Evolutionary conservation across 2,797 vertebrate species (phyloP), one percentile per base, ranked within the genome.

Genomic region (Peromyscus aztecus): DNA sequence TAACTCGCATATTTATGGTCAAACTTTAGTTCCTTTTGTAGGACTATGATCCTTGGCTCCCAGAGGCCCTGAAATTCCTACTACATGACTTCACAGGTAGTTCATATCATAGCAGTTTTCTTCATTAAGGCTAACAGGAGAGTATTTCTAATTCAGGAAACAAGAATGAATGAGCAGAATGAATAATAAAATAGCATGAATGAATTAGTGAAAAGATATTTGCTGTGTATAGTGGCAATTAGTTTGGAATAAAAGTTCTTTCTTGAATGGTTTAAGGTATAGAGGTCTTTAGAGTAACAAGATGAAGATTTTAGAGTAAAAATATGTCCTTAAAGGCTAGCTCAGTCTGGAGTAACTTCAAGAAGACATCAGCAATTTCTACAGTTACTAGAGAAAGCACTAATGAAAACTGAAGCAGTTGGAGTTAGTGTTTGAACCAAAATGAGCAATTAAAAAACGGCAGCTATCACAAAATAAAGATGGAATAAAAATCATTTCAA

Each of bases 1-100:
- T 83, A 83, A 37, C 14, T 43, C 4, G 10, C 27, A 63, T 12
- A 46, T 63, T 83, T 83, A 63, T 63, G 24, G 59, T 12, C 6
- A 91, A n/a, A 90, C 52, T 94, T 88, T 37, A 88, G n/a, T 78
- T 94, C 27, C 75, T 67, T 88, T 82, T 61, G 57, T 61, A 29
- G n/a, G 23, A 27, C 23, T 82, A 37, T 81, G 78, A 57, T 24
- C 23, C 14, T 82, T 82, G 55, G 13, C 8, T 87, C 27, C 40
- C 69, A 63, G 55, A 84, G 7, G 31, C 24, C 17, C 69, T 86
- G 40, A 23, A 78, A 14, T 90, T 82, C 12, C 80, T 82, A 61
- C 7, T 24, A 89, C 0, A 14, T 63, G 40, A 11, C 29, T 87
- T 31, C 55, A 94, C 23, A 65, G 12, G 29, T 31, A 87, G 46